These are phyloP conservation scores for Drosophila paracracens DNA, from an alignment of 2,888 invertebrate species.

Conservation along the genomic window DNA sequence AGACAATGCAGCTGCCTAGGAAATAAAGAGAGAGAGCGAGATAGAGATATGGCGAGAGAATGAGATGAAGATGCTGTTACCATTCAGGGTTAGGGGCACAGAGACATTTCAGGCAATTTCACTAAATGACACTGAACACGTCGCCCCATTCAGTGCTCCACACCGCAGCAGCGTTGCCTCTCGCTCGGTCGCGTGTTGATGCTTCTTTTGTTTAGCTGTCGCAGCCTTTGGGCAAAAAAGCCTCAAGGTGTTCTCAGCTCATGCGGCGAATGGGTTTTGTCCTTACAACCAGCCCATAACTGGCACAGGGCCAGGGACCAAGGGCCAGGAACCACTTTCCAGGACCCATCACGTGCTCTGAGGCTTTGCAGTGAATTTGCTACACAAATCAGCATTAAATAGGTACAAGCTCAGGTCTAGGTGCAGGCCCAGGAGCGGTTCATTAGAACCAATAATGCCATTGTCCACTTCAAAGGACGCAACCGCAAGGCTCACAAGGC, in stretches of 20 bases:
- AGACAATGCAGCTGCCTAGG: conserved; percentile 60
- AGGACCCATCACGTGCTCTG: not conserved
- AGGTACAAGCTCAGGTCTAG: conserved; percentile 6
- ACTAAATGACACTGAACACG: conserved; percentile 67
- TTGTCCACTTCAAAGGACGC: conserved; percentile 45
- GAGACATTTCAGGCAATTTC: conserved; percentile 67
- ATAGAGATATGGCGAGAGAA: not conserved
- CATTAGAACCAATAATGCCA: conserved; percentile 62
- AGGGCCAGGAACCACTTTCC: conserved; percentile 1
- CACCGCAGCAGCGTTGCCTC: conserved; percentile 8
- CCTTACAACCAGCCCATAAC: conserved; percentile 32
- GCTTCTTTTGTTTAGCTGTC: conserved; percentile 59
- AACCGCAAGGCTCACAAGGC: conserved; percentile 41
- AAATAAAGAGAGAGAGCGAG: not conserved
- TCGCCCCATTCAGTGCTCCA: conserved; percentile 7
- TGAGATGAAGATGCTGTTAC: conserved; percentile 24
- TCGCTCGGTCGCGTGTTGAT: conserved; percentile 35
- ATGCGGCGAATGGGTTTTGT: conserved; percentile 58
- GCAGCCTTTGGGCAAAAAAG: conserved; percentile 48
- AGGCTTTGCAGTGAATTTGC: conserved; percentile 56
- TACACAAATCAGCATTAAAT: conserved; percentile 73
- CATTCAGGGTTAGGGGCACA: conserved; percentile 56
- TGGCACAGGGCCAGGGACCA: conserved; percentile 63
- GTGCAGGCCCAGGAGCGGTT: conserved; percentile 36
- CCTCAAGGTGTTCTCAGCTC: conserved; percentile 70